phyloP scores from a whole-genome alignment of 2,888 invertebrate species.

The Lasioglossum malachurum region DNA sequence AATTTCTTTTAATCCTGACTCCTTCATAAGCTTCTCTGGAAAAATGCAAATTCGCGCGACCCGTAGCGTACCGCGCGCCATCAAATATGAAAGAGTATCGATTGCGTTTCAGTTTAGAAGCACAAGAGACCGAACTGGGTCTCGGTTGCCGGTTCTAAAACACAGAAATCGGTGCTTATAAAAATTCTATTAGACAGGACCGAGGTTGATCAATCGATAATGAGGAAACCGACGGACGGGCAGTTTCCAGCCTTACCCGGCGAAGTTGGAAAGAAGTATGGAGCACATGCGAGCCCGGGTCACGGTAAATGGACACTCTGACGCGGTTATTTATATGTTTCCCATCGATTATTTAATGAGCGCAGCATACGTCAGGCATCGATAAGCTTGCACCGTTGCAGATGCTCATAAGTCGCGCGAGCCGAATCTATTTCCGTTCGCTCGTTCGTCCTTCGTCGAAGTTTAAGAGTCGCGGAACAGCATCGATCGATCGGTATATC shows the following conservation, averaged over 20 bases:
- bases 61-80: not conserved
- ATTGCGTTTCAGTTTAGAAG: not conserved
- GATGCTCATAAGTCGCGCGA: constrained; percentile 27
- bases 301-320: constrained; percentile 8
- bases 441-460: constrained; percentile 48
- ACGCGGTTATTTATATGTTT: constrained; percentile 43
- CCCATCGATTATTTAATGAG: constrained; percentile 56
- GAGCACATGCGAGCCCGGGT: constrained; percentile 49
- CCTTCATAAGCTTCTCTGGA: not conserved
- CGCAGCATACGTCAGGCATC: not conserved
- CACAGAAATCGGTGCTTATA: not conserved
- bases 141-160: not conserved
- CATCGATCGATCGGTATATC: constrained; percentile 21
- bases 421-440: constrained; percentile 58
- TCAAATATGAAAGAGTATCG: not conserved
- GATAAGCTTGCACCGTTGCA: constrained; percentile 23
- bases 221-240: not conserved
- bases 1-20: not conserved
- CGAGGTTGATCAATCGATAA: not conserved
- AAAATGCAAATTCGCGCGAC: not conserved
- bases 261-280: constrained; percentile 54
- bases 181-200: not conserved
- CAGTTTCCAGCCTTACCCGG: constrained; percentile 50
- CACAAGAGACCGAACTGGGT: not conserved
- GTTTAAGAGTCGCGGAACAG: constrained; percentile 34